These are phyloP conservation scores for Cnemophilus loriae DNA, from an alignment of 2,113 vertebrate species.

Conservation along the genomic window DNA sequence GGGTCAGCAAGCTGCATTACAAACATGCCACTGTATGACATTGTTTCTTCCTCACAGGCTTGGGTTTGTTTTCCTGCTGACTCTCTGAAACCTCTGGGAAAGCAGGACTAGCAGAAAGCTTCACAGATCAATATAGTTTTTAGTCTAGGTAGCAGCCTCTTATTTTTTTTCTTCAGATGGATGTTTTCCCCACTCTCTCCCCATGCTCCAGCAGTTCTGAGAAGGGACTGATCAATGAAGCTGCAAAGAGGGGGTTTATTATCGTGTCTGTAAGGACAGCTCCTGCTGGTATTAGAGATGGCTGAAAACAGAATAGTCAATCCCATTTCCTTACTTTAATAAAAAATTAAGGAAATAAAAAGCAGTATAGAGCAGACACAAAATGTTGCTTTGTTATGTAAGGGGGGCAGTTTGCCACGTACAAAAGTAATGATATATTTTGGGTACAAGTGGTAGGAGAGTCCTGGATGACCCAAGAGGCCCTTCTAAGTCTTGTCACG, in stretches of 20 bases:
- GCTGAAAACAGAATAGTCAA: not conserved
- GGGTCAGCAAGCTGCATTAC: not conserved
- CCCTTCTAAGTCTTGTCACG: not conserved
- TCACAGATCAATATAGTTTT: not conserved
- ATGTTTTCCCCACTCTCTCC: not conserved
- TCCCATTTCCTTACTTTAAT: not conserved
- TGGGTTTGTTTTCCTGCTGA: not conserved
- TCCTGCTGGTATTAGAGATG: not conserved
- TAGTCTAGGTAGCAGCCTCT: not conserved
- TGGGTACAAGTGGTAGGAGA: not conserved
- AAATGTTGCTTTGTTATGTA: not conserved
- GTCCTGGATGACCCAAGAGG: not conserved
- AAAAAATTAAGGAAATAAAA: not conserved
- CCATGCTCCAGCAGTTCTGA: not conserved
- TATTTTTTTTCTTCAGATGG: not conserved
- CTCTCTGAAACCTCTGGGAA: not conserved
- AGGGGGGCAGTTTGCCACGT: not conserved
- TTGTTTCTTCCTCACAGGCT: not conserved
- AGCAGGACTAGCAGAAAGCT: not conserved
- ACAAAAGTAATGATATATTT: not conserved
- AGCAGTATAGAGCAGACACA: not conserved
- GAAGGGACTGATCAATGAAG: not conserved
- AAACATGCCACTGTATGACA: rapidly evolving
- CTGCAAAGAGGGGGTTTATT: not conserved
- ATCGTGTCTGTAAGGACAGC: not conserved